These are phyloP conservation scores for Gobius niger DNA, from an alignment of 2,113 vertebrate species.

Conservation along the genomic window DNA sequence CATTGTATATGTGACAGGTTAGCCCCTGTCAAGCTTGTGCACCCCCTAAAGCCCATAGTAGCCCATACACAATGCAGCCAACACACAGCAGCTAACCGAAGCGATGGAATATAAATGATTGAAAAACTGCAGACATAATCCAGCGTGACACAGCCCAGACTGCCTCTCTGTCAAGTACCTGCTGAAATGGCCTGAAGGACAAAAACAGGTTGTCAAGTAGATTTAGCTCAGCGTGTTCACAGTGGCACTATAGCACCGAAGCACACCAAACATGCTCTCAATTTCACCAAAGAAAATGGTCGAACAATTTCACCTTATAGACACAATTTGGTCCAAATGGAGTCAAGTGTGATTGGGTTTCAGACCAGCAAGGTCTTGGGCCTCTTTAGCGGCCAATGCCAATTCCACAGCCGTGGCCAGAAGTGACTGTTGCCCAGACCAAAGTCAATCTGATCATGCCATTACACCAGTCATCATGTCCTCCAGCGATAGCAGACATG, in stretches of 20 bases:
- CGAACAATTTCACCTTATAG: conserved; percentile 2
- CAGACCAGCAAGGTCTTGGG: conserved; percentile 13
- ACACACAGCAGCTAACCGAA: not conserved
- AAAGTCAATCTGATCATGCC: conserved; percentile 5
- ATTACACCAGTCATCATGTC: conserved; percentile 8
- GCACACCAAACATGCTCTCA: not conserved
- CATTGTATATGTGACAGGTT: too few relatives aligned
- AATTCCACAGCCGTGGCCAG: conserved; percentile 15
- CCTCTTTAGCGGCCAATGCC: conserved; percentile 10
- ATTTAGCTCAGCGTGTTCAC: conserved; percentile 4
- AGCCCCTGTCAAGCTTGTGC: not conserved
- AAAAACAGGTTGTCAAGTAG: conserved; percentile 13
- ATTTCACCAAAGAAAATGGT: conserved; percentile 9
- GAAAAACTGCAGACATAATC: not conserved
- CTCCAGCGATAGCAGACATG: not conserved
- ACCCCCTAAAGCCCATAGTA: not conserved
- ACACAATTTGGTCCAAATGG: conserved; percentile 17
- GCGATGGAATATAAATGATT: not conserved
- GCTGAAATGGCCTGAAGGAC: not conserved
- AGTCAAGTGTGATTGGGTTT: conserved; percentile 25
- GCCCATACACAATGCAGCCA: not conserved
- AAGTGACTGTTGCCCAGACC: conserved; percentile 11
- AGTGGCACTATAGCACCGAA: not conserved
- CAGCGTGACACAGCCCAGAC: not conserved
- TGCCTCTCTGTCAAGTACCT: conserved; percentile 2